Base-by-base conservation (phyloP, 2,797 vertebrate genomes). In the Cichlasoma orientale region DNA sequence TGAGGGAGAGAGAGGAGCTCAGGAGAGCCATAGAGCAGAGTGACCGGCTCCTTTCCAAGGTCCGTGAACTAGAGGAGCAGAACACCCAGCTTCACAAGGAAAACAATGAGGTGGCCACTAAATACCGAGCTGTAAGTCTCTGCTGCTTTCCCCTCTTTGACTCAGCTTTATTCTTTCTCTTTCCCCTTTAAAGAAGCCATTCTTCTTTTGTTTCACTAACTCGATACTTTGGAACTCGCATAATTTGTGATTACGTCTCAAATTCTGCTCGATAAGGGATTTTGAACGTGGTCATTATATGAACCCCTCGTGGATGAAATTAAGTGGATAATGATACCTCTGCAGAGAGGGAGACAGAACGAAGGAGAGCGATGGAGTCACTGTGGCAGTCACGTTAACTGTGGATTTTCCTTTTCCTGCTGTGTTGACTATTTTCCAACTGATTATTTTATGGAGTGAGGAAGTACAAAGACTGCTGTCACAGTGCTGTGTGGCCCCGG, bases 1-100 rank as follows among this genome's bases (percentile, higher is more conserved):
- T 95, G 94, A 95, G 92, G 89, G 94, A 94, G 77, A 84, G 92
- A 91, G 95, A 95, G 82, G 95, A 96, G 83, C 90, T 94, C 82
- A 93, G 91, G 90, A 93, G 89, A 92, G 93, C 92, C 77, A 58
- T 89, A 19, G 93, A 95, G 86, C 91, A 94, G 88, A 92, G 86
- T 50, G 94, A 95, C 55, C 86, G 74, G 21, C 93, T 95, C 77
- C 89, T 93, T 54, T 90, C 90, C 74, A 85, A 76, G 52, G 89
- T 94, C 74, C 86, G 68, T 4, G 91, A 93, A 76, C 91, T 94
- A 41, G 93, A 96, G 90, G 90, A 89, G 72, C 89, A 93, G 77
- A 95, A 92, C 83, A 53, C 55, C 12, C 88, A 78, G 78, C 91
- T 95, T 41, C 71, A 77, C 89, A 55, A 82, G 85, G 93, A 95